These are phyloP conservation scores for Squalus acanthias DNA, from an alignment of 2,797 vertebrate species.

Conservation along the genomic window DNA sequence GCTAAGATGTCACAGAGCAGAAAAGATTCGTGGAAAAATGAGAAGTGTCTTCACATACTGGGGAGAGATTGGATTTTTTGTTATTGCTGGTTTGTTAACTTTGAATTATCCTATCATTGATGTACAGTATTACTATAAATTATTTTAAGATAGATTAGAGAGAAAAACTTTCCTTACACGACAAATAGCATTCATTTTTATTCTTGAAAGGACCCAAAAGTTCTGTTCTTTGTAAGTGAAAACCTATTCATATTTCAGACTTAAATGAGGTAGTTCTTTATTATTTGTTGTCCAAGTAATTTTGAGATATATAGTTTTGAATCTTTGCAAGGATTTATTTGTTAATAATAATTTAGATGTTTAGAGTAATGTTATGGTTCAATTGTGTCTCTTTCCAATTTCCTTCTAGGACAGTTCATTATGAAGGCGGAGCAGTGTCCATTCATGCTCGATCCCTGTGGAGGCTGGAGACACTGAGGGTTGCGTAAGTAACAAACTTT, in stretches of 20 bases:
- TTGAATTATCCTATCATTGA: background rate
- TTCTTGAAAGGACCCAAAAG: background rate
- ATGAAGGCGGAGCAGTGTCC: constrained; percentile 86
- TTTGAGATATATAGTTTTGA: background rate
- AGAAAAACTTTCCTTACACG: background rate
- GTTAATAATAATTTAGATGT: background rate
- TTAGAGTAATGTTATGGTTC: background rate
- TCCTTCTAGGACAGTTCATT: constrained; percentile 78
- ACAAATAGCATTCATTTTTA: background rate
- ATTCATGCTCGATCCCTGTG: constrained; percentile 88
- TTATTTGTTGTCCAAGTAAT: background rate
- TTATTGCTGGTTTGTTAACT: background rate
- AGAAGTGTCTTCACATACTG: background rate
- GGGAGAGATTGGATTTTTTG: background rate
- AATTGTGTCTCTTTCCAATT: constrained; percentile 38
- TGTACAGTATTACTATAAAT: background rate
- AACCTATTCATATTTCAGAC: background rate
- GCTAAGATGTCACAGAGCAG: background rate
- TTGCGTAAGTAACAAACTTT: constrained; percentile 73
- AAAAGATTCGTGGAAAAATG: background rate
- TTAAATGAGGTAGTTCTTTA: background rate
- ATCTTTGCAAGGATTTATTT: background rate
- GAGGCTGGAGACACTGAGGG: constrained; percentile 86
- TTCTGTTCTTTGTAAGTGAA: background rate
- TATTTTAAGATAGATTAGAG: background rate